Evolutionary conservation across 92 coral and sea anemone genomes (phyloP), one percentile per base, ranked within the genome.

Genomic region (Porites cylindrica): DNA sequence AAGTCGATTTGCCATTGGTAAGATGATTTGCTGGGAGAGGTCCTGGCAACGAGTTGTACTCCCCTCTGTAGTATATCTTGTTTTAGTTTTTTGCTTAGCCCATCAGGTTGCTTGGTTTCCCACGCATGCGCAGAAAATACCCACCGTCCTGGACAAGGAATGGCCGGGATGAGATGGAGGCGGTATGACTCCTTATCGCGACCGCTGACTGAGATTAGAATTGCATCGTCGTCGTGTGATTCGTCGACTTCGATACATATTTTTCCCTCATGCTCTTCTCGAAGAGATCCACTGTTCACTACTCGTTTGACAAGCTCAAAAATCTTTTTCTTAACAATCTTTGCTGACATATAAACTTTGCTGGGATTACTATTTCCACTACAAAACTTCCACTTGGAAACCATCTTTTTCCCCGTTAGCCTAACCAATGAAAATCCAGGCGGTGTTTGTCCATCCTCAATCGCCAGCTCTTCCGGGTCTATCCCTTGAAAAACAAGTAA

Each of bases 1-100:
- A 94, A 94, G 23, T 82, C 91, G 14, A 94, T 77, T 69, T 92
- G 93, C 97, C 97, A 94, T 61, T 94, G 97, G 14, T 93, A 91
- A 6, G 95, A 88, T 13, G 97, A 94, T 76, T 83, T 94, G 11
- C 88, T 89, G 10, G 90, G 93, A 3, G 91, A 62, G 2, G 91
- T 82, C 77, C 82, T 77, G 63, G 93, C 94, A 47, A 90, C 91
- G 16, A 94, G 77, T 60, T 89, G 91, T 43, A 92, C 69, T 6
- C 97, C 97, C 12, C 81, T 82, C 18, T 56, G 72, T 2, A 92
- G 11, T 18, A 86, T 76, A 3, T 89, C 91, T 47, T 91, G 91
- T 77, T 89, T 94, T 23, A 82, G 67, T 1, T 32, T 79, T 81
- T 82, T 94, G 73, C 80, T 86, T 16, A 88, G 91, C 97, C 97